Conservation (phyloP, 2,797 vertebrate species). For the Labeo calbasu region DNA sequence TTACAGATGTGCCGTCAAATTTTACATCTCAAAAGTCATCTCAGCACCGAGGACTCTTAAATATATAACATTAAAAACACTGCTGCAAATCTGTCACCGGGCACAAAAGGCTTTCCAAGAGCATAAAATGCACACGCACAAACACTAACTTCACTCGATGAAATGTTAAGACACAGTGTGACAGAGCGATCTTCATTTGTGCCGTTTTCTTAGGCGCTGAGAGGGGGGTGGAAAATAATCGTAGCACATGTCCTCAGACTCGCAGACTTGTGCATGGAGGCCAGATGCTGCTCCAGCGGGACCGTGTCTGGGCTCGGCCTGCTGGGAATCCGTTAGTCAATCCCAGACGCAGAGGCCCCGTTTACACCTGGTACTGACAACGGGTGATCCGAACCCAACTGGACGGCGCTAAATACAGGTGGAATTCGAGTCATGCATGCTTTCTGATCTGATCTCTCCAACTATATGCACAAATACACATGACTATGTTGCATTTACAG, state of each 20-base stretch:
- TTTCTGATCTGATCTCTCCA: background rate
- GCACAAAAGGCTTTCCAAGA: conserved; percentile 6
- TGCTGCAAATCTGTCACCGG: conserved; percentile 30
- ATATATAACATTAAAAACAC: conserved; percentile 48
- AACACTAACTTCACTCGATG: background rate
- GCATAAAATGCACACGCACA: background rate
- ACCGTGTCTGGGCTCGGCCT: conserved; percentile 35
- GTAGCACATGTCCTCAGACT: conserved; percentile 52
- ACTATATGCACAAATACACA: background rate
- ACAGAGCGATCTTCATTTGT: conserved; percentile 12
- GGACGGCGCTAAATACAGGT: background rate
- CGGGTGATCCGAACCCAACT: conserved; percentile 4
- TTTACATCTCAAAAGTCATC: conserved; percentile 56
- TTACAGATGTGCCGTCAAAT: conserved; percentile 67
- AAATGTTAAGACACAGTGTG: conserved; percentile 8
- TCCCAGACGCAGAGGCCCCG: background rate
- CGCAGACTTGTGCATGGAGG: conserved; percentile 56
- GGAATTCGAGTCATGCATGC: background rate
- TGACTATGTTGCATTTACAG: background rate
- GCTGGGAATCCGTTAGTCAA: conserved; percentile 32
- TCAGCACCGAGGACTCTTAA: conserved; percentile 46
- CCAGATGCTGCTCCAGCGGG: conserved; percentile 59
- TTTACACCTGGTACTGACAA: background rate
- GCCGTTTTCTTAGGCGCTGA: conserved; percentile 41
- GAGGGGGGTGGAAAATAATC: conserved; percentile 52